A percentile compares a stretch with the other conserved stretches of the same genome.
These are phyloP conservation scores for Ramphastos sulfuratus DNA, from an alignment of 2,113 vertebrate genomes.

Conservation along the genomic window DNA sequence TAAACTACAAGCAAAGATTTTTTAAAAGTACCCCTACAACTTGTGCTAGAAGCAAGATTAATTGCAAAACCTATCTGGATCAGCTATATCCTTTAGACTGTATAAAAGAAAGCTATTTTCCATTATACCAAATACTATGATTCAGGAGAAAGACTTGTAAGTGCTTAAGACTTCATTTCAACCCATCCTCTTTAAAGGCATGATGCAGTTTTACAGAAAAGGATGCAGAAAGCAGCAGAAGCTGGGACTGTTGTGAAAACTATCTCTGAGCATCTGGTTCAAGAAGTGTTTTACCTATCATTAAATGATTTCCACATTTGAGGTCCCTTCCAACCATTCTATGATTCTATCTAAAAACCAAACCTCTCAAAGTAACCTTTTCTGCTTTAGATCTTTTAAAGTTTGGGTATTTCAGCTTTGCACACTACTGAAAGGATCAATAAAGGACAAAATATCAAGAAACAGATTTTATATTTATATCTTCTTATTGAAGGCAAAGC, in stretches of 20 bases:
- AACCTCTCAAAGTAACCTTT: not conserved
- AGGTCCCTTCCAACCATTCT: no score
- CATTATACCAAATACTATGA: not conserved
- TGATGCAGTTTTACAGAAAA: not conserved
- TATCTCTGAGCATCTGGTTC: not conserved
- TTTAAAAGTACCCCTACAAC: not conserved
- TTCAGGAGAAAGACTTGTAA: not conserved
- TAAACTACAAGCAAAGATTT: not conserved
- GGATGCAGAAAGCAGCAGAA: not conserved
- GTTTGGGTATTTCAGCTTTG: not conserved
- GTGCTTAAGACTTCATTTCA: not conserved
- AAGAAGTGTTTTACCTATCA: not conserved
- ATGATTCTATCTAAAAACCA: not conserved
- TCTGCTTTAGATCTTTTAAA: not conserved
- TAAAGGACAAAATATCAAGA: not conserved
- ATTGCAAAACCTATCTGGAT: not conserved
- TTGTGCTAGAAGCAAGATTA: not conserved
- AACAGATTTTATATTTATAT: not conserved
- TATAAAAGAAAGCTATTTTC: not conserved
- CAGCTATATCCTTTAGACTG: not conserved
- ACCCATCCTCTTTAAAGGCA: not conserved
- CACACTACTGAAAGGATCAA: not conserved
- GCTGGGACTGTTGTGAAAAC: not conserved
- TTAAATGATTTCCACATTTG: not conserved
- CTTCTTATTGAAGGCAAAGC: not conserved